These are phyloP conservation scores for Colletes gigas DNA, from an alignment of 1,140 invertebrate genomes.

Conservation along the genomic window DNA sequence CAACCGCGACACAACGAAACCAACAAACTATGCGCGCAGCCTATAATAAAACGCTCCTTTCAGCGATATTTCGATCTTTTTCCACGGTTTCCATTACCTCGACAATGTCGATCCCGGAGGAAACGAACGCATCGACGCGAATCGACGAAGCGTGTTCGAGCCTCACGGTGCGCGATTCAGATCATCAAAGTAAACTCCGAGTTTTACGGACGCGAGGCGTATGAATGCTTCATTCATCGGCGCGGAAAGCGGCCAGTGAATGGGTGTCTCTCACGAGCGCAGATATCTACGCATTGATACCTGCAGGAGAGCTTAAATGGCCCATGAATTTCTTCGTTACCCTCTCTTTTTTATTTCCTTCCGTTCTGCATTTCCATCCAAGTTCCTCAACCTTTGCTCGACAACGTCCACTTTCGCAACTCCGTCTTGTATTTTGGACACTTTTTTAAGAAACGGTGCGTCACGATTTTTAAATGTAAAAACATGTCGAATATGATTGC, in stretches of 20 bases:
- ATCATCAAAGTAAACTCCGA: conserved; percentile 41
- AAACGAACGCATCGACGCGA: not conserved
- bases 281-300: conserved; percentile 58
- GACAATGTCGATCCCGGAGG: not conserved
- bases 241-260: conserved; percentile 52
- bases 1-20: no score
- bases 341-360: conserved; percentile 24
- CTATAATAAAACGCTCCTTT: not conserved
- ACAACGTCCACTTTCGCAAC: no score
- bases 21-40: not conserved
- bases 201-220: conserved; percentile 45
- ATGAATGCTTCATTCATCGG: conserved; percentile 67
- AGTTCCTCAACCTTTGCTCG: no score
- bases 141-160: not conserved
- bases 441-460: no score
- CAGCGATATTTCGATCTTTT: not conserved
- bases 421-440: no score
- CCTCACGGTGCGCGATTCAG: conserved; percentile 1
- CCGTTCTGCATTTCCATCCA: conserved; percentile 9
- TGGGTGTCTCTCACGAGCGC: conserved; percentile 59
- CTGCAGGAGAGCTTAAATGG: conserved; percentile 59
- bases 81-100: not conserved
- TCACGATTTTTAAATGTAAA: no score
- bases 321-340: conserved; percentile 55
- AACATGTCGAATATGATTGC: no score